phyloP scores from a whole-genome alignment of 2,113 vertebrate species.

The Podilymbus podiceps region DNA sequence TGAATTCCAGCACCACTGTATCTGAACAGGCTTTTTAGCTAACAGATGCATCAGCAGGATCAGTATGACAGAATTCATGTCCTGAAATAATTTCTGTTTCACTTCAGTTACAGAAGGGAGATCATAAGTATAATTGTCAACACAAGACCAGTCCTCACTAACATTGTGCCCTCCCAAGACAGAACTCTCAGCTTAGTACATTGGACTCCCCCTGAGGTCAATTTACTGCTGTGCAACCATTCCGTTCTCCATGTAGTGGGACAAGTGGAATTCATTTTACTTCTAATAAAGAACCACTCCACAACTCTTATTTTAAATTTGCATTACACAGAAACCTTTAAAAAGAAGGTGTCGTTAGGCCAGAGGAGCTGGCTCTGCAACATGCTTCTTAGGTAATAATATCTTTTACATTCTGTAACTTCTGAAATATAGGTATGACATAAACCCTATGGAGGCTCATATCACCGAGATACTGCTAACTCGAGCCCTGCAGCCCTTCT shows the following conservation, averaged over 20 bases:
- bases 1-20: background rate
- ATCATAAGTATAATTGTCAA: background rate
- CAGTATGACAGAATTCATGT: background rate
- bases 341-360: conserved; percentile 79
- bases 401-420: conserved; percentile 88
- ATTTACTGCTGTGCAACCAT: background rate
- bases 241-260: background rate
- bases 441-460: conserved; percentile 86
- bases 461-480: conserved; percentile 79
- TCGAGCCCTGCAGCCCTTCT: conserved; percentile 63
- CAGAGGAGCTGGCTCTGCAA: conserved; percentile 81
- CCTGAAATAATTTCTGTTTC: background rate
- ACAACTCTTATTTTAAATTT: conserved; percentile 72
- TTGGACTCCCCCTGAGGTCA: background rate
- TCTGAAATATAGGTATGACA: conserved; percentile 97
- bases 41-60: background rate
- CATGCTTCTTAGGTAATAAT: conserved; percentile 83
- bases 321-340: conserved; percentile 78
- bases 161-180: background rate
- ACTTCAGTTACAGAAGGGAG: background rate
- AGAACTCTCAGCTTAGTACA: background rate
- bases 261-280: conserved; percentile 27
- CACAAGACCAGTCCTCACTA: background rate
- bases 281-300: conserved; percentile 50
- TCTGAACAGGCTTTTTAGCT: background rate